These are phyloP conservation scores for Diabrotica undecimpunctata DNA, from an alignment of 1,140 invertebrate genomes.

Conservation along the genomic window DNA sequence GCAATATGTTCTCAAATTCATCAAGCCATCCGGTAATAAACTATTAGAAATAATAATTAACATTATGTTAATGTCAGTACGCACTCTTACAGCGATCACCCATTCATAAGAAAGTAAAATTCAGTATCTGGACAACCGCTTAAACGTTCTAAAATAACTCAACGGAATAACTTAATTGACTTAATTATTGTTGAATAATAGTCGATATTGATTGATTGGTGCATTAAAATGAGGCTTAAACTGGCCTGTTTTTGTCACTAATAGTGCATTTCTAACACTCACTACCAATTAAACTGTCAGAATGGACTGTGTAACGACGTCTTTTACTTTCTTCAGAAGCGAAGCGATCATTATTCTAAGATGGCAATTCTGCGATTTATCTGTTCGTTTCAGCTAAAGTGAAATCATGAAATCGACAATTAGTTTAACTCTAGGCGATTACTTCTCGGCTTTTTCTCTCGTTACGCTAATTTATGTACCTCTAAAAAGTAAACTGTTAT, in stretches of 20 bases:
- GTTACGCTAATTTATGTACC: too few species aligned
- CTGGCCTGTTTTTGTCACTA: neutral
- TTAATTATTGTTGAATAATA: conserved; percentile 3
- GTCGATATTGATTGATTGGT: conserved; percentile 2
- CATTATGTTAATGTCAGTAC: too few species aligned
- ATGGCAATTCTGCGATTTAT: neutral
- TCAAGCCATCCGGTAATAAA: too few species aligned
- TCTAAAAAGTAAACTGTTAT: too few species aligned
- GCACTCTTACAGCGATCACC: too few species aligned
- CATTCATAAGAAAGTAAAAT: conserved; percentile 1
- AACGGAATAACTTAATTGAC: conserved; percentile 1
- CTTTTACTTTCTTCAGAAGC: neutral
- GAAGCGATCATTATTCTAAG: neutral
- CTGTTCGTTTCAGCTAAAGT: neutral
- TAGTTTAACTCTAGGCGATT: neutral
- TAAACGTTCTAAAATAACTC: neutral
- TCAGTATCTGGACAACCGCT: neutral
- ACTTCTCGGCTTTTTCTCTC: too few species aligned
- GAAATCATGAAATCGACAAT: neutral
- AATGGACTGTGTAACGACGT: neutral
- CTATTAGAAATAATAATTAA: too few species aligned
- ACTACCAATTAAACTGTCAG: neutral
- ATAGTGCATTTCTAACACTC: neutral
- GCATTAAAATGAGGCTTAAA: conserved; percentile 2
- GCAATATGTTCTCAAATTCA: too few species aligned